These are phyloP conservation scores for Psilopogon haemacephalus DNA, from an alignment of 2,113 vertebrate species.

Conservation along the genomic window DNA sequence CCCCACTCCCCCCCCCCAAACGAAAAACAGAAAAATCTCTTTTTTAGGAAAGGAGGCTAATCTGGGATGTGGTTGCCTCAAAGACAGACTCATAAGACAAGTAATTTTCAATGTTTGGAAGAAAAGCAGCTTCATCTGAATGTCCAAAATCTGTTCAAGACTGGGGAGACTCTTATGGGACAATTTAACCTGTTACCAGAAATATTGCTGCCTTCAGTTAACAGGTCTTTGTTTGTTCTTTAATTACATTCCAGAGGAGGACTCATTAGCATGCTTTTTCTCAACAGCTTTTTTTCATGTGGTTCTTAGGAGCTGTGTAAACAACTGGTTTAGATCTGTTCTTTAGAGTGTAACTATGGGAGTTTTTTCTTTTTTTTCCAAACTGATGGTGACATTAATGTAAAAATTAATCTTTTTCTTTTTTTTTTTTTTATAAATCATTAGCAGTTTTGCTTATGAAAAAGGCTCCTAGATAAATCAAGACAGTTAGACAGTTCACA, in stretches of 20 bases:
- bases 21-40: neutral
- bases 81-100: neutral
- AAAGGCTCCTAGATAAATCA: neutral
- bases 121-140: neutral
- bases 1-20: no score
- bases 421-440: neutral
- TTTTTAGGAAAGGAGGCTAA: neutral
- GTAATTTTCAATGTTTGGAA: neutral
- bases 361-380: neutral
- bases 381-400: neutral
- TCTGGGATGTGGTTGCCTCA: neutral
- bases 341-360: neutral
- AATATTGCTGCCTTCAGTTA: neutral
- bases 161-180: neutral
- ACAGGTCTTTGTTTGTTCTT: neutral
- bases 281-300: neutral
- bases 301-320: neutral
- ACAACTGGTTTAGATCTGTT: neutral
- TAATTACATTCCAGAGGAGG: neutral
- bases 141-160: neutral
- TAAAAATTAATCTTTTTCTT: neutral
- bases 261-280: neutral
- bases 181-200: neutral
- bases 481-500: neutral
- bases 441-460: neutral